Percentiles rank a stretch among this genome's conserved stretches.
Conservation (phyloP, 2,888 invertebrate species). For the Mantis religiosa region DNA sequence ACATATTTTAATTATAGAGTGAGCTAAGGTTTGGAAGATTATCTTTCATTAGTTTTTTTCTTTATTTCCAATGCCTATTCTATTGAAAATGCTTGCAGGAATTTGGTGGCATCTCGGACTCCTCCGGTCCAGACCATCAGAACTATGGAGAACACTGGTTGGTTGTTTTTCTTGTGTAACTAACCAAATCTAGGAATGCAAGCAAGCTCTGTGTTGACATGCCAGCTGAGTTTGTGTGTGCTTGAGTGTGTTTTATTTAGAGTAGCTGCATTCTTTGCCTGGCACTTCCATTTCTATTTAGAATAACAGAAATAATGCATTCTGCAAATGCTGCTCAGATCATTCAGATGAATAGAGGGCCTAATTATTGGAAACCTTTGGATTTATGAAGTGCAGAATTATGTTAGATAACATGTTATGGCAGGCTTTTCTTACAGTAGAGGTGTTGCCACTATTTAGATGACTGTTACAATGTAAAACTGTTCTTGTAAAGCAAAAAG, state of each 20-base stretch:
- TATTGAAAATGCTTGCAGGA: constrained; percentile 36
- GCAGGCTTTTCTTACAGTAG: too few relatives aligned
- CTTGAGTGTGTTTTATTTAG: not conserved
- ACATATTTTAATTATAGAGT: not conserved
- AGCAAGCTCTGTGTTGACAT: not conserved
- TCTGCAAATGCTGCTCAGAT: not conserved
- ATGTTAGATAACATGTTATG: too few relatives aligned
- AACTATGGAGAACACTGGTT: constrained; percentile 2
- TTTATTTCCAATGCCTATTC: not conserved
- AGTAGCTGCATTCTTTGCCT: not conserved
- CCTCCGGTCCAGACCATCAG: constrained; percentile 4
- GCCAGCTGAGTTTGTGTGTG: not conserved
- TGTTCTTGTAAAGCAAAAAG: too few relatives aligned
- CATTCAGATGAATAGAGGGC: too few relatives aligned
- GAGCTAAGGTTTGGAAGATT: not conserved
- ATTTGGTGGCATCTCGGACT: constrained; percentile 41
- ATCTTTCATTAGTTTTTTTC: not conserved
- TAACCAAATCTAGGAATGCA: not conserved
- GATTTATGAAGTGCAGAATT: too few relatives aligned
- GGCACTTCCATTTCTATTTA: not conserved
- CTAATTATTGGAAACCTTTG: too few relatives aligned
- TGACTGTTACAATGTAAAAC: too few relatives aligned
- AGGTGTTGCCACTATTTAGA: too few relatives aligned
- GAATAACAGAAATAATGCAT: not conserved
- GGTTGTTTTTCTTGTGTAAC: not conserved